Percentiles rank a stretch among this genome's conserved stretches.
Conservation (phyloP, 2,797 vertebrate genomes). For the Phalanger gymnotis region DNA sequence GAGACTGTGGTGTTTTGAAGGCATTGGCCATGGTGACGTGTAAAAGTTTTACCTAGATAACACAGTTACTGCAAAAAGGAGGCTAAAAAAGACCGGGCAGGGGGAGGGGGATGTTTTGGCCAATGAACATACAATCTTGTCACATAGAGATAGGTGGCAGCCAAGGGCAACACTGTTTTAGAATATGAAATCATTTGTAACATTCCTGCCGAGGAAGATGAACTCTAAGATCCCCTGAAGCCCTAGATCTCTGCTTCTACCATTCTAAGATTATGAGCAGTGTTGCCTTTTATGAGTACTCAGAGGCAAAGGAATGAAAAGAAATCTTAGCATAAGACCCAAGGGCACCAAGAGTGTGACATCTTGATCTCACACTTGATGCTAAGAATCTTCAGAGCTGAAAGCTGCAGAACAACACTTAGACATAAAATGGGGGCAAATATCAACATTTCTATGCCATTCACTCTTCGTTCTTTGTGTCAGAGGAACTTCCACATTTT, state of each 20-base stretch:
- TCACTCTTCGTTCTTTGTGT: neutral
- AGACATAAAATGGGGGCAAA: neutral
- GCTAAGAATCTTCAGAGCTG: neutral
- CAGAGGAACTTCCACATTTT: neutral
- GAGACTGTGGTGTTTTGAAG: neutral
- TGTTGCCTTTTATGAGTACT: neutral
- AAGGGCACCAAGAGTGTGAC: neutral
- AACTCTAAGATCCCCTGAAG: neutral
- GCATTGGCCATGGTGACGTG: neutral
- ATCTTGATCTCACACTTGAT: neutral
- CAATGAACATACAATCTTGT: neutral
- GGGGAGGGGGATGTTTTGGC: no score
- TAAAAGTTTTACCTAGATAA: neutral
- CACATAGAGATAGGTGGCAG: neutral
- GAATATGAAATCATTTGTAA: neutral
- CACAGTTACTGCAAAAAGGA: neutral
- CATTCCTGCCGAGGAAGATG: neutral
- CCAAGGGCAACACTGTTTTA: neutral
- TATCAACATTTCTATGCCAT: neutral
- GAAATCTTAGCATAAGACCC: neutral
- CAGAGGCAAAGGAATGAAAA: neutral
- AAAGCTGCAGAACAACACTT: neutral
- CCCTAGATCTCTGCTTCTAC: neutral
- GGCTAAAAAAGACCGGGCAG: no score
- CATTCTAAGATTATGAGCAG: neutral